A percentile compares a stretch with the other conserved stretches of the same genome.
Conservation (phyloP, 1,140 invertebrate genomes). For the Stegodyphus dumicola region DNA sequence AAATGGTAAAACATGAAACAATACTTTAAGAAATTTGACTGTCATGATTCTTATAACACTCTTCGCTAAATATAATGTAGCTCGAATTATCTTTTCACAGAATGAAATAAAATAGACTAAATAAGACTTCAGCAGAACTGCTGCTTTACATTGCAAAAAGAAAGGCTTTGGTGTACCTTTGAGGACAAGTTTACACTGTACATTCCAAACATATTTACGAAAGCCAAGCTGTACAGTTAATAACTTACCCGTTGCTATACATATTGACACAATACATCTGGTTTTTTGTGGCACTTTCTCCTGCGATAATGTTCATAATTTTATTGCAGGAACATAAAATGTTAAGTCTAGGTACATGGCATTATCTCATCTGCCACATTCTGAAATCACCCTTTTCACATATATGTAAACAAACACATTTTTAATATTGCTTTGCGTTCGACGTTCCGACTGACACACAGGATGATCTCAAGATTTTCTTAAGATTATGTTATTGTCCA, state of each 20-base stretch:
- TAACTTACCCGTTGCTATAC: conserved; percentile 2
- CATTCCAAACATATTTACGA: neutral
- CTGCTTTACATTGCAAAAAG: too few species aligned
- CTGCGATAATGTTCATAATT: neutral
- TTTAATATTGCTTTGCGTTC: neutral
- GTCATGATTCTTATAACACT: too few species aligned
- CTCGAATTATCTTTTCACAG: too few species aligned
- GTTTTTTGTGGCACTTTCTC: neutral
- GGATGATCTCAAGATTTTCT: neutral
- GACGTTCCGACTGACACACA: neutral
- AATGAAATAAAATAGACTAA: too few species aligned
- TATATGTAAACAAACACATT: neutral
- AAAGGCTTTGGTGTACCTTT: neutral
- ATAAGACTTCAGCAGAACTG: too few species aligned
- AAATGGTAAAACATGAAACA: too few species aligned
- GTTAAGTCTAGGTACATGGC: neutral
- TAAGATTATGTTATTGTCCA: neutral
- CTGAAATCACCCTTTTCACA: neutral
- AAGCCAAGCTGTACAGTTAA: neutral
- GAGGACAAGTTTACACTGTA: neutral
- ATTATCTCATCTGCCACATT: neutral
- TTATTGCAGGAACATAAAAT: neutral
- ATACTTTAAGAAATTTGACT: too few species aligned
- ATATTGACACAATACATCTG: neutral
- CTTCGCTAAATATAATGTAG: too few species aligned